Base-by-base conservation (phyloP, 2,888 invertebrate genomes). In the Trissonchulus sp. region DNA sequence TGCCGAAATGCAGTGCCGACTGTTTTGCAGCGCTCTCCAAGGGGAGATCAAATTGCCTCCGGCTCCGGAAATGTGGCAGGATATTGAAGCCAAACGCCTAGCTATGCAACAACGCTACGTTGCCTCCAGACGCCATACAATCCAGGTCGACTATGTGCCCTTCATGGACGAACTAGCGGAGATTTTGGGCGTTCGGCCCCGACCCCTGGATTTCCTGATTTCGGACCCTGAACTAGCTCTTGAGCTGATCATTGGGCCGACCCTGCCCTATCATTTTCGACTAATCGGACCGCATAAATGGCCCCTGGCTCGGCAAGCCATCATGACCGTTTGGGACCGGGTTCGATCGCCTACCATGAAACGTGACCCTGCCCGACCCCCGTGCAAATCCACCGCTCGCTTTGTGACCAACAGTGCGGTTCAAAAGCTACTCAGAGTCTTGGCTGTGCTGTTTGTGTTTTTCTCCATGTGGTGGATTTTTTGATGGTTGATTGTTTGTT, bases 121-220 rank as follows among this genome's bases (percentile, higher is more conserved):
- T 71, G 76, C 79, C 36, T 81, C 81, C 3, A 79, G 78, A 37
- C 77, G 85, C 37, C 86, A 86, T 79, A 86, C 86, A 1, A 84
- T 86, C n/a, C 85, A 86, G 77, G 85, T 86, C 33, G 84, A 85
- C 73, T 80, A 79, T 71, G 77, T 77, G 31, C 48, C 77, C 15
- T 86, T 83, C 78, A 85, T 87, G 86, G 86, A 87, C 78, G 85
- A 86, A 76, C 77, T 87, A 75, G 86, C 87, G 2, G 79, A 80
- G 37, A 68, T 85, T 1, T 79, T 84, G 48, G 87, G 86, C n/a
- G 85, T 84, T 75, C 82, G 82, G 75, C 87, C 87, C 0, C 80
- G 85, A 76, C 72, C 85, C 34, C 69, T 83, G 81, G 80, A 80
- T 79, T 71, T 84, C 60, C 78, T 82, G 28, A 8, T 3, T 3